These are phyloP conservation scores for Odontomyia ornata DNA, from an alignment of 2,888 invertebrate species.

Conservation along the genomic window DNA sequence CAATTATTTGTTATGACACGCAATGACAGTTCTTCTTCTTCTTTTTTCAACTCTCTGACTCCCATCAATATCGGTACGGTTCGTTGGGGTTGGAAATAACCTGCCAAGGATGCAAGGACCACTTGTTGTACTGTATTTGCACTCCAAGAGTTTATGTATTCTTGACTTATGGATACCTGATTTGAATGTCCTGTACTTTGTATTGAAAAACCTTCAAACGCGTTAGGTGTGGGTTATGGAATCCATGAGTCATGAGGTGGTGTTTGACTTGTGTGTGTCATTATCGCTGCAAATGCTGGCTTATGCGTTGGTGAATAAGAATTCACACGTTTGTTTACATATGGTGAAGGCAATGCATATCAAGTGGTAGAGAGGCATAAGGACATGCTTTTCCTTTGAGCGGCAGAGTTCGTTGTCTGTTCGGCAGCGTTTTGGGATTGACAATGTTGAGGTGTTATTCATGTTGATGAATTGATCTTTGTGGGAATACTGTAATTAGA, in stretches of 20 bases:
- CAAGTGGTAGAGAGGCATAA: conserved; percentile 58
- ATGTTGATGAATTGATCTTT: neutral
- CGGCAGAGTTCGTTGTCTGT: neutral
- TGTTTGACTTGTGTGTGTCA: neutral
- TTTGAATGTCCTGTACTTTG: neutral
- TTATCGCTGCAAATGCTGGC: no score
- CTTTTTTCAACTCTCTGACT: no score
- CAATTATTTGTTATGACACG: no score
- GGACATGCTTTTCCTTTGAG: neutral
- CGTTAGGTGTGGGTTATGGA: neutral
- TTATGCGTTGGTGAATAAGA: conserved; percentile 50
- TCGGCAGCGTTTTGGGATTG: neutral
- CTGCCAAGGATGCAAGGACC: neutral
- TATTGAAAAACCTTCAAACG: conserved; percentile 25
- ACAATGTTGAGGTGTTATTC: neutral
- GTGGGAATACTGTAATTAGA: conserved; percentile 1
- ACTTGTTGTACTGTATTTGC: neutral
- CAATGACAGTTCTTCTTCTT: no score
- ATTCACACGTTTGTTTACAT: conserved; percentile 50
- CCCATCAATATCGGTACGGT: neutral
- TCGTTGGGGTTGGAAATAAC: neutral
- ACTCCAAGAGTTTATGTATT: neutral
- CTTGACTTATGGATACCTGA: neutral
- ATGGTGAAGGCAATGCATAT: conserved; percentile 57
- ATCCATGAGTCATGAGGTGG: conserved; percentile 4